Conservation (phyloP, 2,113 vertebrate genomes). For the Epinephelus fuscoguttatus region DNA sequence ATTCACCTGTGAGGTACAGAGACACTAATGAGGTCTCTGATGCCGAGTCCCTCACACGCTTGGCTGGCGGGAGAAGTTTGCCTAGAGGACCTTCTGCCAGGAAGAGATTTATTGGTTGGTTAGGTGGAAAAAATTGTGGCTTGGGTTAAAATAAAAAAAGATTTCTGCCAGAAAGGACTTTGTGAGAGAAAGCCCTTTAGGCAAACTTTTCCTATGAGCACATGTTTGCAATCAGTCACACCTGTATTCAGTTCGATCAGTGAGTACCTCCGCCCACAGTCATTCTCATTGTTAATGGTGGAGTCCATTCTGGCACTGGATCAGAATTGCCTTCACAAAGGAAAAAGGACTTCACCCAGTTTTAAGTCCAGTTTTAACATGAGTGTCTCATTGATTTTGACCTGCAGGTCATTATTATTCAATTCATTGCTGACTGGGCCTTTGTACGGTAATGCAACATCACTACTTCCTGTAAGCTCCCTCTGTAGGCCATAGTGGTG, state of each 20-base stretch:
- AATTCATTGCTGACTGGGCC: not conserved
- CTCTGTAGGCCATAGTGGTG: not conserved
- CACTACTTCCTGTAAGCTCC: not conserved
- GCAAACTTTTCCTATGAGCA: too few relatives aligned
- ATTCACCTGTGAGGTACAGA: constrained; percentile 48
- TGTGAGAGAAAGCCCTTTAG: too few relatives aligned
- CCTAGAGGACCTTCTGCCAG: too few relatives aligned
- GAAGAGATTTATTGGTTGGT: too few relatives aligned
- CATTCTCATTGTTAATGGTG: not conserved
- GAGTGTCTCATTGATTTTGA: not conserved
- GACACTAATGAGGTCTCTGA: constrained; percentile 36
- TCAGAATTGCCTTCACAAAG: not conserved
- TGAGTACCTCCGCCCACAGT: not conserved
- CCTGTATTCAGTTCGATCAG: not conserved
- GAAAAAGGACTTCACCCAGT: not conserved
- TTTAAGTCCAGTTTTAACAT: not conserved
- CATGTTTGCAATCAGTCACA: not conserved
- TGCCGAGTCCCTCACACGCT: not conserved
- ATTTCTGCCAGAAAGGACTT: too few relatives aligned
- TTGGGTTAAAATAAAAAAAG: too few relatives aligned
- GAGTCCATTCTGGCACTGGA: not conserved
- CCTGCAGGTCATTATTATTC: not conserved
- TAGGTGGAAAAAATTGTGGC: too few relatives aligned
- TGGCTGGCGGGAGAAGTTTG: too few relatives aligned
- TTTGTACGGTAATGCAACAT: not conserved